A percentile compares a stretch with the other conserved stretches of the same genome.
phyloP scores from a whole-genome alignment of 2,888 invertebrate species.

The Calephelis perditalis region DNA sequence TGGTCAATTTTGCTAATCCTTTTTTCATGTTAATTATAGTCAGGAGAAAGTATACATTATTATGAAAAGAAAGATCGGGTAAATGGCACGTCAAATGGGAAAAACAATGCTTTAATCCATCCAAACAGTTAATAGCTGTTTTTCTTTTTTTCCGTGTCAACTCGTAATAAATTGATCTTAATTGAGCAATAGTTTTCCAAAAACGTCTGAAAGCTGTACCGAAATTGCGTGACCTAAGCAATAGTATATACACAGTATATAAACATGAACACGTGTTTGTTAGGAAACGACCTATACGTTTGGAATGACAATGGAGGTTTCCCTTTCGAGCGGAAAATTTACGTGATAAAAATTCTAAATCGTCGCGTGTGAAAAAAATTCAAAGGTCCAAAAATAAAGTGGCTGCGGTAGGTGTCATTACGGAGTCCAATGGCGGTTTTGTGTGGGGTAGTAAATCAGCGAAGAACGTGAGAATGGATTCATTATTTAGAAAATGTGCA shows the following conservation, averaged over 20 bases:
- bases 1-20: too few relatives aligned
- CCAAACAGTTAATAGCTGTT: too few relatives aligned
- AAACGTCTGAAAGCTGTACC: constrained; percentile 42
- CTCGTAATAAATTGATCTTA: constrained; percentile 50
- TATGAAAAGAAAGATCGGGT: too few relatives aligned
- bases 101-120: too few relatives aligned
- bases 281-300: constrained; percentile 62
- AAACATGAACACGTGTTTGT: constrained; percentile 69
- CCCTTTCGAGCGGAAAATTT: constrained; percentile 76
- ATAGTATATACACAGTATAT: constrained; percentile 53
- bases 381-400: constrained; percentile 66
- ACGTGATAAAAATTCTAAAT: constrained; percentile 75
- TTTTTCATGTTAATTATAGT: too few relatives aligned
- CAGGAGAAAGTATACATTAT: too few relatives aligned
- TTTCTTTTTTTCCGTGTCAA: constrained; percentile 44
- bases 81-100: too few relatives aligned
- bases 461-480: constrained; percentile 65
- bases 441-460: constrained; percentile 64
- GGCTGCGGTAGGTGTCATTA: constrained; percentile 74
- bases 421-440: constrained; percentile 62
- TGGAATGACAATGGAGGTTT: constrained; percentile 74
- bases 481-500: constrained; percentile 63
- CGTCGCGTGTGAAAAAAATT: constrained; percentile 72
- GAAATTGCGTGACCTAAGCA: constrained; percentile 73
- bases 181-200: constrained; percentile 48